Base-by-base conservation (phyloP, 2,888 invertebrate species). In the Ennomos erosarius region DNA sequence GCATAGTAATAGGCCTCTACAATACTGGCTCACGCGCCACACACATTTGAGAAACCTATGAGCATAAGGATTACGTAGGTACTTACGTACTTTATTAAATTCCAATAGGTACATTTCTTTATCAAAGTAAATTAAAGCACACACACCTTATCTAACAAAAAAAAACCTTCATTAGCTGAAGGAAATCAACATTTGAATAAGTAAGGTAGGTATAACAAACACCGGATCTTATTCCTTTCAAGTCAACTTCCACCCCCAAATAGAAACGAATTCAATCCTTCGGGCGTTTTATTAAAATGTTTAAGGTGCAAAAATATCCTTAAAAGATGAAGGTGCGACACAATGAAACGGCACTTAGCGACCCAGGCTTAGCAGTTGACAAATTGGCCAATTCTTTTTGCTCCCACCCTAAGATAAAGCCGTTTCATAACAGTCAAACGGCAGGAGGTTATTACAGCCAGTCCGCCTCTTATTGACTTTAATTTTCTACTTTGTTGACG, bases 401-500 rank as follows among this genome's bases (percentile, higher is more conserved):
- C 73, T 67, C 79, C 76, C 79, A 78, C 74, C 65, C 69, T 65
- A 61, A 80, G 84, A 85, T 82, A 82, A 82, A 85, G 78, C 69
- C 81, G 73, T 82, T 81, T 84, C 83, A 85, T 86, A 85, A 85
- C 84, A 80, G 79, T 75, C 78, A 62, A 74, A 74, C 75, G 70
- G 75, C 68, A 74, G 75, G 81, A 79, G 76, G 84, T 88, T 88
- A 89, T 88, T 87, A 87, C 86, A 67, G 62, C 60, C 71, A 76
- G 72, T 77, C 80, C 75, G 71, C 71, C 77, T 83, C 83, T 83
- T 89, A 90, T 89, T 90, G 88, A 90, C 88, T 90, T 90, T 90
- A 90, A 91, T 90, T 90, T 91, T 90, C 88, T 89, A 82, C 87
- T 79, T 81, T 90, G 87, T 90, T 90, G 89, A 90, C 91, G 87